Evolutionary conservation across 2,797 vertebrate genomes (phyloP).

Genomic region (Lepidocolaptes lacrymiger): DNA sequence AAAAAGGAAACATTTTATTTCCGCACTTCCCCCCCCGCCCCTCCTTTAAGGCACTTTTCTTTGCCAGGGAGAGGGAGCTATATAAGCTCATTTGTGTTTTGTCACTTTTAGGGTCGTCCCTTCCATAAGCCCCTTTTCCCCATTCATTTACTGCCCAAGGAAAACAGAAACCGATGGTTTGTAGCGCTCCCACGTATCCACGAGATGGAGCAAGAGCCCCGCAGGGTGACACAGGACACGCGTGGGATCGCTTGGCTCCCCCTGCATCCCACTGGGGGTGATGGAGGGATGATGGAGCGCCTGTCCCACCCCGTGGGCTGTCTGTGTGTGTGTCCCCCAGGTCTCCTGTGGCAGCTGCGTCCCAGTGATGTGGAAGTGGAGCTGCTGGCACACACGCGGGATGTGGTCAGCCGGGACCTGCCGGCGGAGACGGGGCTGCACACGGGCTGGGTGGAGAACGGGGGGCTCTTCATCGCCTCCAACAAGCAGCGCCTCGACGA

Average conservation of each 20-base stretch:
- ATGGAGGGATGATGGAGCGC: fast-evolving
- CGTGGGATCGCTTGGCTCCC: fast-evolving
- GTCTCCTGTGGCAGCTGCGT: conserved; percentile 95
- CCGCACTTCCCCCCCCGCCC: neutral
- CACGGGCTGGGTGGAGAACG: conserved; percentile 96
- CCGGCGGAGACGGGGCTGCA: conserved; percentile 92
- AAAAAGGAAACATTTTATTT: neutral
- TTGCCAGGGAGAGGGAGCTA: neutral
- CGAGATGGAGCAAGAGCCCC: conserved; percentile 28
- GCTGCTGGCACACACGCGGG: conserved; percentile 90
- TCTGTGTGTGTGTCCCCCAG: conserved; percentile 59
- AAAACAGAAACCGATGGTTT: fast-evolving
- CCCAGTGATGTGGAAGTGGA: conserved; percentile 97
- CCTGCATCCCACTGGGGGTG: fast-evolving
- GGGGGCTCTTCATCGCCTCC: conserved; percentile 96
- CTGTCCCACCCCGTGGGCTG: neutral
- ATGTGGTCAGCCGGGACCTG: conserved; percentile 89
- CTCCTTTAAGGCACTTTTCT: neutral
- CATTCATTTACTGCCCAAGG: fast-evolving
- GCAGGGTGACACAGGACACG: neutral
- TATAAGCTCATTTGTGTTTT: fast-evolving
- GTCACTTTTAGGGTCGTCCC: fast-evolving
- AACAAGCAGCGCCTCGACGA: conserved; percentile 94
- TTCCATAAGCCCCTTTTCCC: neutral
- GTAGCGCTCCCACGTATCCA: neutral